A percentile compares a stretch with the other conserved stretches of the same genome.
Conservation (phyloP, 2,888 invertebrate genomes). For the Lasioglossum malachurum region DNA sequence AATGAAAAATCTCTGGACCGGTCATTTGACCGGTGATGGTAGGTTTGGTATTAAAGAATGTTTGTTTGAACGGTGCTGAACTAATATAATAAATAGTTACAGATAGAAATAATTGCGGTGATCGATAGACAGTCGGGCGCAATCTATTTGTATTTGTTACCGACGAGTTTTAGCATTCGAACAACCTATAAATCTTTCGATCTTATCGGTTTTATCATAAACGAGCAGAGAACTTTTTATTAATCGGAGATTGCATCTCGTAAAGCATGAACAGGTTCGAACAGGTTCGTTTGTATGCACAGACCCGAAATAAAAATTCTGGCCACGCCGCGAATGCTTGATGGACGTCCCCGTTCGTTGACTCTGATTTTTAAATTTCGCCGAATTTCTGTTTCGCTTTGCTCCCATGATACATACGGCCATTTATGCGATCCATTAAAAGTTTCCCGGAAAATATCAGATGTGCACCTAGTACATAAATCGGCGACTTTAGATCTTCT, state of each 20-base stretch:
- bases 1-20: too few species aligned
- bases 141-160: not conserved
- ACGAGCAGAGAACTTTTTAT: not conserved
- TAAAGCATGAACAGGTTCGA: slow-evolving; percentile 19
- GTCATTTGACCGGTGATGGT: too few species aligned
- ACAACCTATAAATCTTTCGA: not conserved
- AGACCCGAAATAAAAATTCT: slow-evolving; percentile 49
- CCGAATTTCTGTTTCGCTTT: slow-evolving; percentile 34
- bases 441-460: not conserved
- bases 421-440: not conserved
- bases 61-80: not conserved
- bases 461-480: not conserved
- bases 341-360: slow-evolving; percentile 49
- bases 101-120: not conserved
- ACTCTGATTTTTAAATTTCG: slow-evolving; percentile 46
- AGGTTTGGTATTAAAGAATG: not conserved
- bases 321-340: slow-evolving; percentile 28
- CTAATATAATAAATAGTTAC: too few species aligned
- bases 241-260: slow-evolving; percentile 14
- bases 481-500: not conserved
- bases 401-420: not conserved
- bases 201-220: not conserved
- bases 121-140: not conserved
- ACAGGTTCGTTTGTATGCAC: slow-evolving; percentile 18
- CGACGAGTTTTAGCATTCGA: not conserved